Evolutionary conservation across 2,888 invertebrate genomes (phyloP).

Genomic region (Caenorhabditis sp.): DNA sequence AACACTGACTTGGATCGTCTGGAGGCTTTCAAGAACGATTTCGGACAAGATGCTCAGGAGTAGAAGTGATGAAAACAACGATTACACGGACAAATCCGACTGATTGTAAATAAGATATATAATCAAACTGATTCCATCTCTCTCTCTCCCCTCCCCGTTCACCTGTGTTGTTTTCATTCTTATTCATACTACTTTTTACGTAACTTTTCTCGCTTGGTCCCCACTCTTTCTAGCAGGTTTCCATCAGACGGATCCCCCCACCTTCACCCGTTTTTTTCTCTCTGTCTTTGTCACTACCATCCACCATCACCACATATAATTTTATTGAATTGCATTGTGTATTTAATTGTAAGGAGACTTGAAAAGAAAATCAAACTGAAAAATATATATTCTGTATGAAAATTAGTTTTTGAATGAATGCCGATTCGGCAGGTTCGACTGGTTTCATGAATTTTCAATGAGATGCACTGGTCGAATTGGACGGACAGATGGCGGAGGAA

Average conservation of each 20-base stretch:
- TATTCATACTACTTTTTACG: not conserved
- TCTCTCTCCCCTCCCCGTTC: conserved; percentile 7
- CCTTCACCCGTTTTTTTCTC: not conserved
- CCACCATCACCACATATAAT: not conserved
- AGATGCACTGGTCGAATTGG: not conserved
- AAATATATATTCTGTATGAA: conserved; percentile 1
- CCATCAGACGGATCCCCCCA: conserved; percentile 5
- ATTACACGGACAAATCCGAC: conserved; percentile 17
- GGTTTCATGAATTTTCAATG: conserved; percentile 15
- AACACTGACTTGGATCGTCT: conserved; percentile 95
- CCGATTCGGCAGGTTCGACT: not conserved
- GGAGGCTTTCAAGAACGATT: conserved; percentile 96
- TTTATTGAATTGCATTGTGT: conserved; percentile 3
- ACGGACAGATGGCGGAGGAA: not conserved
- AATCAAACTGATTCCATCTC: conserved; percentile 25
- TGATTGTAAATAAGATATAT: conserved; percentile 53
- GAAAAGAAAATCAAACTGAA: not conserved
- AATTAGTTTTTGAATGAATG: not conserved
- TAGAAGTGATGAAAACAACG: conserved; percentile 2
- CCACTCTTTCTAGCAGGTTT: conserved; percentile 7
- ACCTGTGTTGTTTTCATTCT: conserved; percentile 7
- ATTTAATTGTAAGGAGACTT: not conserved
- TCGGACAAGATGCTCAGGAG: conserved; percentile 93
- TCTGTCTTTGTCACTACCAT: conserved; percentile 30
- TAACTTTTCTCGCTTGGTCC: not conserved